Percentiles rank a stretch among this genome's conserved stretches.
phyloP scores from a whole-genome alignment of 2,797 vertebrate species.

The Fratercula arctica region DNA sequence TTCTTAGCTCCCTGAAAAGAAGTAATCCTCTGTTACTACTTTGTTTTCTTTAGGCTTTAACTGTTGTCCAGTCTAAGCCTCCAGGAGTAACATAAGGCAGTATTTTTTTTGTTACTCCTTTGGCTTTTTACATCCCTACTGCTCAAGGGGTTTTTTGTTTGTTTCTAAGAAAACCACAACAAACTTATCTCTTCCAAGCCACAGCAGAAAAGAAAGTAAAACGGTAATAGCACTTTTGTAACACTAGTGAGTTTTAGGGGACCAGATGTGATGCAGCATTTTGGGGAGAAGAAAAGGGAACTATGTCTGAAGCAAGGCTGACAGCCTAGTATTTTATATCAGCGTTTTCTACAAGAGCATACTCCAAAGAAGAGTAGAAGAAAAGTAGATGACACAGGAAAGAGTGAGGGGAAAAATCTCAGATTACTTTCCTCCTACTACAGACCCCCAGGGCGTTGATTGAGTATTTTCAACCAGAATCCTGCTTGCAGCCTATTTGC shows the following conservation, averaged over 20 bases:
- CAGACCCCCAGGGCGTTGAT: fast-evolving
- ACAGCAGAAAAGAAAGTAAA: background rate
- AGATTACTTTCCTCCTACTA: background rate
- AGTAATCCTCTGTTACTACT: background rate
- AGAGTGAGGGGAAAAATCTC: background rate
- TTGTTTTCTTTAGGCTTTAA: background rate
- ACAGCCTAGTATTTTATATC: background rate
- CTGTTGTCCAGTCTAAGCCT: background rate
- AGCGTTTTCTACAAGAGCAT: background rate
- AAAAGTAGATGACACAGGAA: background rate
- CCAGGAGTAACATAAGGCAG: background rate
- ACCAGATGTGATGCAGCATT: background rate
- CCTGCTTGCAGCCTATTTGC: background rate
- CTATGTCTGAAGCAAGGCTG: background rate
- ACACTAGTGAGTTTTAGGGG: background rate
- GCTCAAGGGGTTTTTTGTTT: background rate
- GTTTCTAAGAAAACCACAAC: background rate
- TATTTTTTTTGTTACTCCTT: background rate
- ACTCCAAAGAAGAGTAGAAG: background rate
- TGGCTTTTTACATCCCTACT: background rate
- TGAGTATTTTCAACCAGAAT: background rate
- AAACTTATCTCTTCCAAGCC: background rate
- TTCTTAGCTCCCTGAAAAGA: background rate
- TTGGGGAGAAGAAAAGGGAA: background rate
- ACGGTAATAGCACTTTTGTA: background rate